A percentile compares a stretch with the other conserved stretches of the same genome.
Evolutionary conservation across 2,113 vertebrate genomes (phyloP).

Genomic region (Turnix velox): DNA sequence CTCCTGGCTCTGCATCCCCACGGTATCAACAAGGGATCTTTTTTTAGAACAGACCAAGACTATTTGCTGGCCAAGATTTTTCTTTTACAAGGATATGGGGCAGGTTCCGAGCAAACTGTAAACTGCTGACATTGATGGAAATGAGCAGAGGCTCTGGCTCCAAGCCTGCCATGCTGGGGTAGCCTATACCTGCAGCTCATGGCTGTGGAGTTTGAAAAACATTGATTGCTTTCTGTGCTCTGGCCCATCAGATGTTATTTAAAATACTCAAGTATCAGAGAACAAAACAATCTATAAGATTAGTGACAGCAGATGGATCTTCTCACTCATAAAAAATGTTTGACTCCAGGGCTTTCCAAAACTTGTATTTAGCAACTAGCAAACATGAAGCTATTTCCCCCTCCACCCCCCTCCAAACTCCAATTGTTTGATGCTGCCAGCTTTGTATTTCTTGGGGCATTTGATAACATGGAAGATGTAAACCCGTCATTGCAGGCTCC

Average conservation of each 20-base stretch:
- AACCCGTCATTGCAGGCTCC: background rate
- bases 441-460: background rate
- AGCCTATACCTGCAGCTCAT: slow-evolving; percentile 3
- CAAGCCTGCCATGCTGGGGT: background rate
- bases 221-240: background rate
- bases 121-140: slow-evolving; percentile 14
- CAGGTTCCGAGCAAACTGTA: background rate
- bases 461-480: background rate
- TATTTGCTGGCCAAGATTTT: background rate
- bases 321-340: slow-evolving; percentile 22
- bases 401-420: background rate
- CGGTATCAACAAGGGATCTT: background rate
- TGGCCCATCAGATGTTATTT: slow-evolving; percentile 32
- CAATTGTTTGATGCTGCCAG: background rate
- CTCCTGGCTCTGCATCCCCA: background rate
- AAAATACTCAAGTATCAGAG: slow-evolving; percentile 14
- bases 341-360: slow-evolving; percentile 9
- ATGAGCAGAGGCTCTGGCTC: background rate
- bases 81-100: background rate
- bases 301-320: slow-evolving; percentile 5
- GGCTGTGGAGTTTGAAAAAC: background rate
- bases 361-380: background rate
- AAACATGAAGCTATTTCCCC: background rate
- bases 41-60: background rate
- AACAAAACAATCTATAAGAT: background rate